Percentiles rank a stretch among this genome's conserved stretches.
phyloP scores from a whole-genome alignment of 1,140 invertebrate species.

The Brachionus rotundiformis region DNA sequence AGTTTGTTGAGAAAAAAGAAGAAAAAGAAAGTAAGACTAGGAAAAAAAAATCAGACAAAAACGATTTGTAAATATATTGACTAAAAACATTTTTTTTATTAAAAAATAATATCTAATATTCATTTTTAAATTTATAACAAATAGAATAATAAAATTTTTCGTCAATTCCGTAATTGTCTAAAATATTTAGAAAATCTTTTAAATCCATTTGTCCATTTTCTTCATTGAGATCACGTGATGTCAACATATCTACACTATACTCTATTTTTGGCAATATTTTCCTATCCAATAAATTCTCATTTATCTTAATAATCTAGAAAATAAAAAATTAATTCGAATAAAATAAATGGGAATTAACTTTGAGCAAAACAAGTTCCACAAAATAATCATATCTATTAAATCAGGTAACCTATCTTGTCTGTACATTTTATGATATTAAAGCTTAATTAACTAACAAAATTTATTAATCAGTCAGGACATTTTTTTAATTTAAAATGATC shows the following conservation, averaged over 20 bases:
- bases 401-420: too few species aligned
- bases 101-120: slow-evolving; percentile 1
- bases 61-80: neutral
- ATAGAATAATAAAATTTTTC: slow-evolving; percentile 30
- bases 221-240: neutral
- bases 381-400: too few species aligned
- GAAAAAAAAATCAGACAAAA: neutral
- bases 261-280: neutral
- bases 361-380: too few species aligned
- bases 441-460: too few species aligned
- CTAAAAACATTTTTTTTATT: neutral
- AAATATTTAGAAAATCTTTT: neutral
- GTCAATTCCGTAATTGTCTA: neutral
- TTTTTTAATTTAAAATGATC: too few species aligned
- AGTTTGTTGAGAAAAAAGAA: slow-evolving; percentile 42
- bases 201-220: neutral
- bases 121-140: slow-evolving; percentile 15
- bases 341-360: too few species aligned
- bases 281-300: neutral
- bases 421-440: too few species aligned
- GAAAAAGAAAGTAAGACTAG: neutral
- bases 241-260: neutral
- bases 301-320: neutral
- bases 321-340: neutral
- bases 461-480: too few species aligned